Percentiles rank a stretch among this genome's conserved stretches.
Evolutionary conservation across 2,888 invertebrate species (phyloP).

Genomic region (Capitulum mitella): DNA sequence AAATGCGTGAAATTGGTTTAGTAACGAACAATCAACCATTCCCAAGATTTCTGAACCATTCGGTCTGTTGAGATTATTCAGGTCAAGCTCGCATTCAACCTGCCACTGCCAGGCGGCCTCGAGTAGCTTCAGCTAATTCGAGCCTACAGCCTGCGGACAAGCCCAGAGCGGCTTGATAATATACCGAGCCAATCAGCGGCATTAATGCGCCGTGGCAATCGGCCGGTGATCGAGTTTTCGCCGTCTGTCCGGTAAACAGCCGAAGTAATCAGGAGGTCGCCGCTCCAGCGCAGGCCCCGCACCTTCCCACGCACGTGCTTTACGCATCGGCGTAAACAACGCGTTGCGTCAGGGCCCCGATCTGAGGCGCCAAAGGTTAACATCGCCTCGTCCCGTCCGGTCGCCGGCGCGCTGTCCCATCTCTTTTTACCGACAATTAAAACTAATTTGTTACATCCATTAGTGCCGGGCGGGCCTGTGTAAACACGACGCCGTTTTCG

Average conservation of each 20-base stretch:
- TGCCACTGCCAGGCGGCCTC: no score
- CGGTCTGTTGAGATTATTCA: no score
- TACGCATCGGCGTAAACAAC: not conserved
- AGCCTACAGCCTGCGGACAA: not conserved
- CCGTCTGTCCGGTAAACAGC: not conserved
- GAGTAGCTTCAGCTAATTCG: no score
- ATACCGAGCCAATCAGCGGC: not conserved
- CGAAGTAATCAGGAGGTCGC: not conserved
- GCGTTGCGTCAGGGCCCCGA: not conserved
- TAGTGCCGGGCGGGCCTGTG: not conserved
- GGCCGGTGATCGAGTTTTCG: not conserved
- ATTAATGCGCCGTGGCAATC: not conserved
- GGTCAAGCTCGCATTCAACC: no score
- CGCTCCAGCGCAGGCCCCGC: not conserved
- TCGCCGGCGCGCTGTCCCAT: not conserved
- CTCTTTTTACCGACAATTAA: constrained; percentile 14
- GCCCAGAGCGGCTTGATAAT: not conserved
- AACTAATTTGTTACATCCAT: constrained; percentile 12
- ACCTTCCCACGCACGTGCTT: not conserved
- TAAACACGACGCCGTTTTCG: not conserved
- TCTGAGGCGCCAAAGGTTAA: not conserved
- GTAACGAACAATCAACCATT: no score
- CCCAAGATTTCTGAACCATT: no score
- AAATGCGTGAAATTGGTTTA: no score
- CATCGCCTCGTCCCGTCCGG: not conserved